Evolutionary conservation across 2,888 invertebrate species (phyloP).

Genomic region (Phengaris alcon): DNA sequence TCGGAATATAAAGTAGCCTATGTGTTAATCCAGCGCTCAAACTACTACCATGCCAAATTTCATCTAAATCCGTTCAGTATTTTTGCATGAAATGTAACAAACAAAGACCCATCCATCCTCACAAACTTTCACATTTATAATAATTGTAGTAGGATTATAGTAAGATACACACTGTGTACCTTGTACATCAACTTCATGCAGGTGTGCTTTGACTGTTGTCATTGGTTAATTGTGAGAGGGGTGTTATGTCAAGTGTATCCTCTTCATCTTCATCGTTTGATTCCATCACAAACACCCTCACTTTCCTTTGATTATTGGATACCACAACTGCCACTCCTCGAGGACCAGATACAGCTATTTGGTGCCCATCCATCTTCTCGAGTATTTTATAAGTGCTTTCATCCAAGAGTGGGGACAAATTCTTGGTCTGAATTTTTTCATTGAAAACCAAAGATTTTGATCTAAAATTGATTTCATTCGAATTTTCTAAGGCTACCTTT

Average conservation of each 20-base stretch:
- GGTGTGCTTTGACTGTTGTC: constrained; percentile 52
- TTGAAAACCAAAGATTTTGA: constrained; percentile 62
- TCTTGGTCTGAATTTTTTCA: constrained; percentile 69
- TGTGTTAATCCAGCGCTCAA: too few species aligned
- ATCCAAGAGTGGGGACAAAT: constrained; percentile 76
- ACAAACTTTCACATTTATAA: too few species aligned
- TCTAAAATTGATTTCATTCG: constrained; percentile 59
- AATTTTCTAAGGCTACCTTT: constrained; percentile 70
- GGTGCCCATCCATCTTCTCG: constrained; percentile 83
- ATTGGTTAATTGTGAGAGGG: constrained; percentile 57
- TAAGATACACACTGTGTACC: constrained; percentile 15
- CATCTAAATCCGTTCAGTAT: too few species aligned
- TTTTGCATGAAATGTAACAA: too few species aligned
- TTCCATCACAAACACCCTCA: constrained; percentile 94
- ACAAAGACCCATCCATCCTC: too few species aligned
- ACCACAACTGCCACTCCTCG: constrained; percentile 91
- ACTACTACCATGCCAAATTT: too few species aligned
- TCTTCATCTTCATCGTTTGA: constrained; percentile 94
- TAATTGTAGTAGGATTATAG: neutral
- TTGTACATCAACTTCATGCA: constrained; percentile 48
- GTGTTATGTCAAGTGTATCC: constrained; percentile 70
- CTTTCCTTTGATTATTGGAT: constrained; percentile 87
- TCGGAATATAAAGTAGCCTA: too few species aligned
- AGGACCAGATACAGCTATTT: constrained; percentile 91
- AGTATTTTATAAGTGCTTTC: constrained; percentile 78